phyloP scores from a whole-genome alignment of 2,888 invertebrate genomes.

The Drosophila ezoana region DNA sequence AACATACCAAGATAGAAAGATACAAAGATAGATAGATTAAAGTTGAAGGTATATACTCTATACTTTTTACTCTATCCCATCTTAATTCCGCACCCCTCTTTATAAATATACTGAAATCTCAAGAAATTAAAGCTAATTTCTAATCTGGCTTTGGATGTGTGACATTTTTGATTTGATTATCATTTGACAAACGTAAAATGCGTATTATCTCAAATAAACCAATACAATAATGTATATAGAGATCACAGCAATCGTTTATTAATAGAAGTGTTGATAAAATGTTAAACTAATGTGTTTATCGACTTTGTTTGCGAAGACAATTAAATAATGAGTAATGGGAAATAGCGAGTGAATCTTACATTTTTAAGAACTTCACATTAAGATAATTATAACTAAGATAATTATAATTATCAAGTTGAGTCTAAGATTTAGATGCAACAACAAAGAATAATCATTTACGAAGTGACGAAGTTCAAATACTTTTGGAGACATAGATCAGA shows the following conservation, averaged over 20 bases:
- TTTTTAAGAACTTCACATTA: background rate
- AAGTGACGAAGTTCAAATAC: background rate
- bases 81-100: no score
- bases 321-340: slow-evolving; percentile 13
- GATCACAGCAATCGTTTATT: slow-evolving; percentile 1
- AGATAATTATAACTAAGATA: slow-evolving; percentile 12
- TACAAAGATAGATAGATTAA: no score
- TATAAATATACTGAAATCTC: no score
- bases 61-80: no score
- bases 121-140: background rate
- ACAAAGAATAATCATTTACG: background rate
- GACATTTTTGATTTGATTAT: background rate
- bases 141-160: background rate
- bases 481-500: background rate
- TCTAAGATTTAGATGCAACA: background rate
- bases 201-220: background rate
- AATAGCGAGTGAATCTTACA: background rate
- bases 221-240: background rate
- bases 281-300: slow-evolving; percentile 9
- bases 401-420: background rate
- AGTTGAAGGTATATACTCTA: no score
- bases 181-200: background rate
- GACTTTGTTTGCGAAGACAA: slow-evolving; percentile 6
- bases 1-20: no score
- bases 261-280: slow-evolving; percentile 22